Evolutionary conservation across 37 sponge, comb jelly and placozoan genomes (phyloP), one percentile per base, ranked within the genome.

Genomic region (Cliona cf. orientalis): DNA sequence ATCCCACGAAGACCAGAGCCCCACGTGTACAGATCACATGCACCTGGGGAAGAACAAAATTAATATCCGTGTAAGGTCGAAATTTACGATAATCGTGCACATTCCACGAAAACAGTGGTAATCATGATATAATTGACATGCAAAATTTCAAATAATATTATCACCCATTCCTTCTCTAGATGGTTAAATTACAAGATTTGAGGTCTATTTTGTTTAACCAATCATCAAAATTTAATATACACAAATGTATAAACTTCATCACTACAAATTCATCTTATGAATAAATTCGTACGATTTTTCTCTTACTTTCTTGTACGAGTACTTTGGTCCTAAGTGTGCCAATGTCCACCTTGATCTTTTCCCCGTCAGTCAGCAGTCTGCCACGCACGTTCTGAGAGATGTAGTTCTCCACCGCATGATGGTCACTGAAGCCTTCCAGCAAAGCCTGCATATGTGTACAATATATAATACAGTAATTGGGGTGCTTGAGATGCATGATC

Each of bases 1-100:
- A 90, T 79, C 32, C 97, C 94, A 28, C 86, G 74, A 9, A 41
- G 46, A 11, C 94, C 97, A 5, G 42, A 34, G 2, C 97, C 97
- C 93, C 97, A 96, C 3, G 93, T 90, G 86, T 96, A 96, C 36
- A 96, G 66, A 69, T 93, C 97, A 90, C 93, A 93, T 39, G 80
- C 84, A 82, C 79, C 85, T 87, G 69, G 36, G 9, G 36, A 66
- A 5, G 37, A 66, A 9, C 66, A 66, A 31, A 21, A 14, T 9
- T 49, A 49, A 14, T 49, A 49, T 9, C 9, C 53, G 9, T 49
- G 14, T 19, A 49, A 14, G 53, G 53, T 19, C 14, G 14, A 19
- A 14, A 19, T 19, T 49, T 49, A 14, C 14, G 14, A 14, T 49
- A 49, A 49, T 19, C 9, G 14, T 49, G 53, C 53, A 49, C 53